Percentiles rank a stretch among this genome's conserved stretches.
phyloP scores from a whole-genome alignment of 2,888 invertebrate species.

The Metallyticus violacea region DNA sequence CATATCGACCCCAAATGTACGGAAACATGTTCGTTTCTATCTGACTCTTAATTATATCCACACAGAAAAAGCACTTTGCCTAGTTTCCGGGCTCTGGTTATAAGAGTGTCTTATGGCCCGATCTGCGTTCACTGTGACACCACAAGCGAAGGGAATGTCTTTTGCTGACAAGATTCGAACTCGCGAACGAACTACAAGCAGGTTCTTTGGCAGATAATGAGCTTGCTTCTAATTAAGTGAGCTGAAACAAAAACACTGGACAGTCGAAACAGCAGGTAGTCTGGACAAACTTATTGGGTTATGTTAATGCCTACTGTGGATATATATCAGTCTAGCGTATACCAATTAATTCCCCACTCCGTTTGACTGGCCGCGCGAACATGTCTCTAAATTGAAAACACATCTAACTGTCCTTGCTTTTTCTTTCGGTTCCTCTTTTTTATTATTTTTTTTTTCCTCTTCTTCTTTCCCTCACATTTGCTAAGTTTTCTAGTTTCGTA shows the following conservation, averaged over 20 bases:
- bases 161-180: neutral
- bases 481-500: too few relatives aligned
- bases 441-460: too few relatives aligned
- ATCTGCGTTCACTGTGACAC: too few relatives aligned
- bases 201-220: neutral
- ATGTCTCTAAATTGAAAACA: neutral
- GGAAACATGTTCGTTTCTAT: too few relatives aligned
- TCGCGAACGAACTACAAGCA: neutral
- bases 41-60: too few relatives aligned
- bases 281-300: constrained; percentile 1
- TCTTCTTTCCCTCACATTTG: too few relatives aligned
- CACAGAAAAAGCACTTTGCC: too few relatives aligned
- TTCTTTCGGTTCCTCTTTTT: neutral
- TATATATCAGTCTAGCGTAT: neutral
- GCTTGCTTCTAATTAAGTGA: neutral
- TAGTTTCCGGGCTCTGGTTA: too few relatives aligned
- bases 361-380: too few relatives aligned
- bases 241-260: neutral
- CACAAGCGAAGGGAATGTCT: too few relatives aligned
- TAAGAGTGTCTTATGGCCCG: too few relatives aligned
- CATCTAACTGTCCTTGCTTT: neutral
- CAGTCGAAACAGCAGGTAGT: neutral
- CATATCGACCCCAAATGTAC: too few relatives aligned
- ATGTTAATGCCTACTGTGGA: neutral
- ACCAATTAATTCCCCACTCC: neutral